Base-by-base conservation (phyloP, 1,140 invertebrate genomes). In the Aphidius gifuensis region DNA sequence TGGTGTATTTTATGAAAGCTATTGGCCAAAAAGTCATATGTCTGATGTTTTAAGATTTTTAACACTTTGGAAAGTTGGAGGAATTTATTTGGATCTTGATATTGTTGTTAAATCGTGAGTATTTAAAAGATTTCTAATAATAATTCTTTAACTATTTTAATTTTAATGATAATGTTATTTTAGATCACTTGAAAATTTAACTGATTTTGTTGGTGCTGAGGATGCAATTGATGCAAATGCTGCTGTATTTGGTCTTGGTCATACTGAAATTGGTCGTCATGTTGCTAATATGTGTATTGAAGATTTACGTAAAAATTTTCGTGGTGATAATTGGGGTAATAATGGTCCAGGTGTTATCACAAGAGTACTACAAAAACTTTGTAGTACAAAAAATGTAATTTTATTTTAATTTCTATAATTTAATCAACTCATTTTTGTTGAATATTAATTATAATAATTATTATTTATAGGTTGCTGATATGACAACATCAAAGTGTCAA, bases 31-130 rank as follows among this genome's bases (percentile, higher is more conserved):
- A 65, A 83, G 61, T 84, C 85, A 66, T 83, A 91, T 77, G 83
- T 88, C 64, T 16, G 89, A 91, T 69, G 82, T 90, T 16, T 69
- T 92, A 40, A 82, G 90, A 62, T 92, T 87, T 65, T 68, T 91
- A 9, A 87, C 88, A 0, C 73, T 92, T 0, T 91, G 87, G 83
- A 91, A 90, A 70, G 91, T 84, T 61, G 89, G 90, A 40, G 91
- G 91, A 1, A 86, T 90, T 46, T 92, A 92, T 73, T 72, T 92
- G 47, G 91, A 93, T 66, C 74, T 91, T 60, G 91, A 93, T 70
- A 85, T 92, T 1, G 84, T 93, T 6, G 82, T 91, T 3, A 83
- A 84, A 6, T 87, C 68, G 79, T 80, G 66, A 76, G 73, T 69
- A 5, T 9, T 42, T 42, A 9, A 48, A 59, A 59, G 16, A 16